A percentile compares a stretch with the other conserved stretches of the same genome.
These are phyloP conservation scores for Chelonoidis abingdonii DNA, from an alignment of 2,113 vertebrate species.

Conservation along the genomic window DNA sequence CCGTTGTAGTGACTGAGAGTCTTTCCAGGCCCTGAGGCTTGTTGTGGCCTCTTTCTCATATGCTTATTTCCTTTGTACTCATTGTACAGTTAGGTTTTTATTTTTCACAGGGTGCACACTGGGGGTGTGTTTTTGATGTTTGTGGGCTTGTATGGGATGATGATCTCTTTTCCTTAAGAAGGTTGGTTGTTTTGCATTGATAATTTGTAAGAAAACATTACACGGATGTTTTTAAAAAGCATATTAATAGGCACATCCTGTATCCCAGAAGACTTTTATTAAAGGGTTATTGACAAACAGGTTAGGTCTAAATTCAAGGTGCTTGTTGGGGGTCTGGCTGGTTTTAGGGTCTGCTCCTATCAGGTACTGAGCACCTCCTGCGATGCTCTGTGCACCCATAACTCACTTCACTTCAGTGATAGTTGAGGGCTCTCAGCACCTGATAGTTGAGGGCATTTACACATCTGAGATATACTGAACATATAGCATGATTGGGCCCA, in stretches of 20 bases:
- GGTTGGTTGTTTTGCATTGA: not conserved
- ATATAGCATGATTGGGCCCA: no score
- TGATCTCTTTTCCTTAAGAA: not conserved
- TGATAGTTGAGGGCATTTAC: no score
- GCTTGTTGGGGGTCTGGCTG: not conserved
- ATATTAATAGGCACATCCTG: not conserved
- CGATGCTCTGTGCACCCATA: no score
- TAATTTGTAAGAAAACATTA: not conserved
- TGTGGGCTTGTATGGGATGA: not conserved
- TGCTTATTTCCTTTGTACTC: no score
- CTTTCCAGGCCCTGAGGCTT: no score
- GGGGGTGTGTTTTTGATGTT: slow-evolving; percentile 5
- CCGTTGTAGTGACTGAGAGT: no score
- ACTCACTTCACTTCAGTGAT: no score
- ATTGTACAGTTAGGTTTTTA: no score
- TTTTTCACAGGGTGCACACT: slow-evolving; percentile 47
- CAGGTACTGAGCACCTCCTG: no score
- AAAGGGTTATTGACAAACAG: not conserved
- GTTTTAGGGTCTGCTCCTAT: not conserved
- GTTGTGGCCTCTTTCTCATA: no score
- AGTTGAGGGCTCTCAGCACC: no score
- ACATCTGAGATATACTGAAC: no score
- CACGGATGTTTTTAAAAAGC: not conserved
- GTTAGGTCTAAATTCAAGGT: not conserved
- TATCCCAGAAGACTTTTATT: not conserved